Evolutionary conservation across 2,888 invertebrate species (phyloP).

Genomic region (Tetramorium bicarinatum): DNA sequence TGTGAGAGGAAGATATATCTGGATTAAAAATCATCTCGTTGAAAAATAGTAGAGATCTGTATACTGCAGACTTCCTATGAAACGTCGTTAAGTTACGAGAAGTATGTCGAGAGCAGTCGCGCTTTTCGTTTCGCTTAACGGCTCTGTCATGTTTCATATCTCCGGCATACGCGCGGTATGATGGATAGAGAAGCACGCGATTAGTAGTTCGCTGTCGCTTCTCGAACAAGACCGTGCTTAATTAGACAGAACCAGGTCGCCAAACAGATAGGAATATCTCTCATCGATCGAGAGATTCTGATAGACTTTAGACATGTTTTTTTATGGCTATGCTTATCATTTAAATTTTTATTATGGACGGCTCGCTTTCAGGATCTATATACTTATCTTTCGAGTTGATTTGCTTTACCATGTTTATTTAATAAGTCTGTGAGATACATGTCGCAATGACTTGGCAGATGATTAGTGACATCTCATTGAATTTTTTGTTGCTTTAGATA

Average conservation of each 20-base stretch:
- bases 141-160: constrained; percentile 30
- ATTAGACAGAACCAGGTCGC: constrained; percentile 48
- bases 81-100: constrained; percentile 7
- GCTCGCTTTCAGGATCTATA: not conserved
- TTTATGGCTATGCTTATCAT: not conserved
- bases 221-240: constrained; percentile 32
- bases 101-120: constrained; percentile 20
- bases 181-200: constrained; percentile 38
- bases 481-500: not conserved
- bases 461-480: not conserved
- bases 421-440: not conserved
- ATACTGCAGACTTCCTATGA: not conserved
- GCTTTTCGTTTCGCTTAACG: constrained; percentile 32
- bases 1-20: not conserved
- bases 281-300: constrained; percentile 19
- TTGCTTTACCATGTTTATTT: not conserved
- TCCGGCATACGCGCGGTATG: constrained; percentile 3
- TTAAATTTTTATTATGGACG: constrained; percentile 11
- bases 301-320: not conserved
- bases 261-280: constrained; percentile 36
- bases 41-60: constrained; percentile 12
- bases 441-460: not conserved
- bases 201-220: constrained; percentile 44
- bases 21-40: not conserved
- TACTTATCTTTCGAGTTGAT: not conserved